Conservation (phyloP, 2,113 vertebrate genomes). For the Mormoops blainvillei region DNA sequence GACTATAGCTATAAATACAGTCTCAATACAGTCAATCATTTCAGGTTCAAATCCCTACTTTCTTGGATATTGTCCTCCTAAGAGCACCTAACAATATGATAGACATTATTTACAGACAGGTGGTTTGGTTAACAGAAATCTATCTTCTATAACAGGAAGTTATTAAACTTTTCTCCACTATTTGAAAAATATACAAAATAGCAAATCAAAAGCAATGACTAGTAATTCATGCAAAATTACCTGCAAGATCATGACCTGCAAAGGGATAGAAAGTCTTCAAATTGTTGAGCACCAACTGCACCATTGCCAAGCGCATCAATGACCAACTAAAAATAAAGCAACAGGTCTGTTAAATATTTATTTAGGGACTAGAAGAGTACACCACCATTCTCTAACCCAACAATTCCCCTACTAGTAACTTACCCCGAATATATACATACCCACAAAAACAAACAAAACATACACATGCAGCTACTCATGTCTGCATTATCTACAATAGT, state of each 20-base stretch:
- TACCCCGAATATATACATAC: not conserved
- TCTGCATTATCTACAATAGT: not conserved
- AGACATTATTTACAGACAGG: not conserved
- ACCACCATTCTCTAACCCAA: not conserved
- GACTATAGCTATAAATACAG: not conserved
- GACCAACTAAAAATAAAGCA: slow-evolving; percentile 90
- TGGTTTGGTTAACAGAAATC: not conserved
- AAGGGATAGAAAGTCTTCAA: slow-evolving; percentile 96
- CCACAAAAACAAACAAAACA: not conserved
- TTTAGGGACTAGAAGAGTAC: not conserved
- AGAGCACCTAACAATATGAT: not conserved
- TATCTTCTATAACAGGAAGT: not conserved
- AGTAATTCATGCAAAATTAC: slow-evolving; percentile 78
- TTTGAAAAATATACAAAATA: not conserved
- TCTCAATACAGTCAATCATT: not conserved
- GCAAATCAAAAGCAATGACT: not conserved
- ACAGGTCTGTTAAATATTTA: slow-evolving; percentile 44
- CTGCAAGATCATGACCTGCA: slow-evolving; percentile 96
- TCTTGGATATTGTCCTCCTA: not conserved
- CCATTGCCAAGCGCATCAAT: slow-evolving; percentile 97
- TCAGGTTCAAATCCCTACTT: not conserved
- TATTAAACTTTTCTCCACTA: not conserved
- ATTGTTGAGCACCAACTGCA: slow-evolving; percentile 94
- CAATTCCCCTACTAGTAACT: not conserved
- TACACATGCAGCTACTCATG: not conserved